Conservation (phyloP, 2,113 vertebrate species). For the Danio rerio region DNA sequence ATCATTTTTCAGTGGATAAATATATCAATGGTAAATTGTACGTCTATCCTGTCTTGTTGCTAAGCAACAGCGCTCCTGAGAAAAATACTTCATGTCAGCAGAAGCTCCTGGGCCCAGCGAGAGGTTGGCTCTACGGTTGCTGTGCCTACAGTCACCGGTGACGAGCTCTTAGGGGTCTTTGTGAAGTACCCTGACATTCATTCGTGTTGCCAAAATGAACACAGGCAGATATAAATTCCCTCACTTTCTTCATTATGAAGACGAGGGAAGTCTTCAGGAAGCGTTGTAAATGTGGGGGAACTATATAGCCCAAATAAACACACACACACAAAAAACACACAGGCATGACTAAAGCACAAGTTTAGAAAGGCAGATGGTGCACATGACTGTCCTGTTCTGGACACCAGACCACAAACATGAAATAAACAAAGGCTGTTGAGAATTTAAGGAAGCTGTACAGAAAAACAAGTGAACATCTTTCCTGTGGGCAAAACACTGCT, state of each 20-base stretch:
- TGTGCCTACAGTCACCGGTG: conserved; percentile 35
- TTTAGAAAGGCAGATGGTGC: conserved; percentile 11
- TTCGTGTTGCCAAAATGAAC: neutral
- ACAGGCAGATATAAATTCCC: neutral
- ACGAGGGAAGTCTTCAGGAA: neutral
- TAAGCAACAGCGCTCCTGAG: conserved; percentile 53
- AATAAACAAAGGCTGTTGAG: neutral
- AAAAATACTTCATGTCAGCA: conserved; percentile 48
- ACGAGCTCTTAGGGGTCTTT: conserved; percentile 18
- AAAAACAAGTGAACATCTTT: conserved; percentile 12
- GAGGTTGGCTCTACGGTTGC: conserved; percentile 19
- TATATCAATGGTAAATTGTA: conserved; percentile 32
- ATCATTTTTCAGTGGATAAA: neutral
- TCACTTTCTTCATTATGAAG: neutral
- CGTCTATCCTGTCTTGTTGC: conserved; percentile 49
- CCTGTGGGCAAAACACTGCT: neutral
- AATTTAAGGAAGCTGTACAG: conserved; percentile 6
- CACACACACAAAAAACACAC: neutral
- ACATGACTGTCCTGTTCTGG: conserved; percentile 15
- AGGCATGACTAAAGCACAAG: neutral
- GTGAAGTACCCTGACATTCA: neutral
- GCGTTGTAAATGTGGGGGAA: neutral
- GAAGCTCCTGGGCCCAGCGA: conserved; percentile 25
- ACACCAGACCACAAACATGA: neutral
- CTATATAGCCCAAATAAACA: neutral